A percentile compares a stretch with the other conserved stretches of the same genome.
These are phyloP conservation scores for Diplazon laetatorius DNA, from an alignment of 2,888 invertebrate genomes.

Conservation along the genomic window DNA sequence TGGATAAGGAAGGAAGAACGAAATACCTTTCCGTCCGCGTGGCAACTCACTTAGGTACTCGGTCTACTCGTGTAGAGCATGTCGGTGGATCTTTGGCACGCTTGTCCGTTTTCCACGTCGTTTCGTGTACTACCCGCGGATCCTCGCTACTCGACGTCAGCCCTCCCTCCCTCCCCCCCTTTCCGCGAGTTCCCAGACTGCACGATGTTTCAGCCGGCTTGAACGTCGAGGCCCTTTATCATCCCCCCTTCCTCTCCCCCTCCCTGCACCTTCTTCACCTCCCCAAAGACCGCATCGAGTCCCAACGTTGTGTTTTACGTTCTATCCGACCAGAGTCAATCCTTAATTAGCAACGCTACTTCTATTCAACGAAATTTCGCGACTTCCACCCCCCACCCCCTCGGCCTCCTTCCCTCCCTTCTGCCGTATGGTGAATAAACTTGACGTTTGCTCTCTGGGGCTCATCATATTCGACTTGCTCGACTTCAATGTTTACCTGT, in stretches of 20 bases:
- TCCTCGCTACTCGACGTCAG: not conserved
- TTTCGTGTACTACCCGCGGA: slow-evolving; percentile 7
- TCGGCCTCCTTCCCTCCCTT: no score
- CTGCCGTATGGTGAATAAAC: no score
- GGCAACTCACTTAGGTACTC: slow-evolving; percentile 3
- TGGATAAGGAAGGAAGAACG: slow-evolving; percentile 9
- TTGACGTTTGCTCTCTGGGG: no score
- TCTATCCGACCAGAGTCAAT: slow-evolving; percentile 42
- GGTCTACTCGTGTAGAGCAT: not conserved
- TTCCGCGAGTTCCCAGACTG: slow-evolving; percentile 12
- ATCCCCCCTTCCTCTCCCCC: slow-evolving; percentile 21
- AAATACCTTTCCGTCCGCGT: slow-evolving; percentile 1
- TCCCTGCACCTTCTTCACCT: not conserved
- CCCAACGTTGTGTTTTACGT: slow-evolving; percentile 11
- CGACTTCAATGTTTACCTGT: no score
- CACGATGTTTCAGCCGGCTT: slow-evolving; percentile 35
- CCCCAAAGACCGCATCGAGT: slow-evolving; percentile 29
- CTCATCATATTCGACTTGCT: no score
- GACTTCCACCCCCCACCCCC: not conserved
- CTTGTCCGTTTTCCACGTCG: slow-evolving; percentile 12
- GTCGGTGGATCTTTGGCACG: slow-evolving; percentile 16
- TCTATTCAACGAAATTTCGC: slow-evolving; percentile 38
- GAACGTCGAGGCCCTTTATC: slow-evolving; percentile 24
- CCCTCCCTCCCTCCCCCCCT: no score
- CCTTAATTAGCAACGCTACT: slow-evolving; percentile 57